Percentiles rank a stretch among this genome's conserved stretches.
phyloP scores from a whole-genome alignment of 2,113 vertebrate genomes.

The Falcunculus frontatus region DNA sequence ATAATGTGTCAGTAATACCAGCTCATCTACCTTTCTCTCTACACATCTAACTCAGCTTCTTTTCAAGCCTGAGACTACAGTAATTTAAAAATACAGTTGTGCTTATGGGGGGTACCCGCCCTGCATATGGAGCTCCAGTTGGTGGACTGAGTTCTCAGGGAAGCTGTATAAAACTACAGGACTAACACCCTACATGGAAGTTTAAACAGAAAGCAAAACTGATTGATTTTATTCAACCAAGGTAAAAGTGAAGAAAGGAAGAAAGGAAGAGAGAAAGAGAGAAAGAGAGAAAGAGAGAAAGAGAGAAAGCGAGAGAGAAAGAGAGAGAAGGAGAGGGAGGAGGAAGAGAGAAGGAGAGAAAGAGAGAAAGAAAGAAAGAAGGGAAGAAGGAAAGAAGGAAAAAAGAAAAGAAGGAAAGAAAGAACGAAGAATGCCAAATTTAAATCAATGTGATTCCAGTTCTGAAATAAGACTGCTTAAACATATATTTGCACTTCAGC shows the following conservation, averaged over 20 bases:
- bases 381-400: neutral
- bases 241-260: neutral
- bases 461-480: neutral
- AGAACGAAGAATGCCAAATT: neutral
- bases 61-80: neutral
- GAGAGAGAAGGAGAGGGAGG: neutral
- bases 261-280: neutral
- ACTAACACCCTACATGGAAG: neutral
- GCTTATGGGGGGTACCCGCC: rapidly evolving
- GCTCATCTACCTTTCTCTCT: neutral
- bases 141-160: neutral
- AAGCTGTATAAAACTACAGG: neutral
- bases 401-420: too few species aligned
- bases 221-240: neutral
- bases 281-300: rapidly evolving
- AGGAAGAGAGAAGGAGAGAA: rapidly evolving
- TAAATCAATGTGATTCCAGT: neutral
- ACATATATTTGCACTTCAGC: neutral
- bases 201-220: neutral
- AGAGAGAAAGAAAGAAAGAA: neutral
- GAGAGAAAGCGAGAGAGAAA: rapidly evolving
- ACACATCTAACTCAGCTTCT: neutral
- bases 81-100: neutral
- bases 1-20: neutral
- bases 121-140: neutral